These are phyloP conservation scores for Eueides isabella DNA, from an alignment of 1,140 invertebrate genomes.

Conservation along the genomic window DNA sequence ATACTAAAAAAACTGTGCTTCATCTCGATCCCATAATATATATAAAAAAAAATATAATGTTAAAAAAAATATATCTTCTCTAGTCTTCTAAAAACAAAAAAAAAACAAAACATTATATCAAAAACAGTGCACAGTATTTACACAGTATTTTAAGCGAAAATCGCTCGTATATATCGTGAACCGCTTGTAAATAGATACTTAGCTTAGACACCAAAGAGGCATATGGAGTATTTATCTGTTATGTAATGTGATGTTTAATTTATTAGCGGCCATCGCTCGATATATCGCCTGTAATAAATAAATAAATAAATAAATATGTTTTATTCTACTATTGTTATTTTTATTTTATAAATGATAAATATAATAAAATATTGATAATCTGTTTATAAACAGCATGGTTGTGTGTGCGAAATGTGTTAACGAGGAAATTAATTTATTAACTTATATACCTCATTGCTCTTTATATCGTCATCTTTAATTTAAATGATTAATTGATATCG, in stretches of 20 bases:
- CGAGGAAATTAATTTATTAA: no score
- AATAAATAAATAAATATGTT: constrained; percentile 49
- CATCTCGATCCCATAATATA: neutral
- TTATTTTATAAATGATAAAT: neutral
- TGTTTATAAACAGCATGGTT: no score
- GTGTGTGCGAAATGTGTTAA: no score
- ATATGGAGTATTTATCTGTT: constrained; percentile 75
- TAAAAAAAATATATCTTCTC: neutral
- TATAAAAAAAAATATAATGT: neutral
- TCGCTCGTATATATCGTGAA: constrained; percentile 22
- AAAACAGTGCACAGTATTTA: constrained; percentile 30
- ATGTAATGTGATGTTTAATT: constrained; percentile 77
- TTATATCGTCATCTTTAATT: no score
- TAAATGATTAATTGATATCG: no score
- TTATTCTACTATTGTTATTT: constrained; percentile 43
- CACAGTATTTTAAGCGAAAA: constrained; percentile 39
- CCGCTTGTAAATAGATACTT: constrained; percentile 49
- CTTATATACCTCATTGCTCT: no score
- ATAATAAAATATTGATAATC: no score
- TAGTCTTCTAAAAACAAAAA: neutral
- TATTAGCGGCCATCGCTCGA: constrained; percentile 56
- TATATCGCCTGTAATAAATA: constrained; percentile 52
- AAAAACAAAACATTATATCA: neutral
- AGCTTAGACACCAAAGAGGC: constrained; percentile 81
- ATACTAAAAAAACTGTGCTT: neutral